phyloP scores from a whole-genome alignment of 2,888 invertebrate species.

The Synanthedon formicaeformis region DNA sequence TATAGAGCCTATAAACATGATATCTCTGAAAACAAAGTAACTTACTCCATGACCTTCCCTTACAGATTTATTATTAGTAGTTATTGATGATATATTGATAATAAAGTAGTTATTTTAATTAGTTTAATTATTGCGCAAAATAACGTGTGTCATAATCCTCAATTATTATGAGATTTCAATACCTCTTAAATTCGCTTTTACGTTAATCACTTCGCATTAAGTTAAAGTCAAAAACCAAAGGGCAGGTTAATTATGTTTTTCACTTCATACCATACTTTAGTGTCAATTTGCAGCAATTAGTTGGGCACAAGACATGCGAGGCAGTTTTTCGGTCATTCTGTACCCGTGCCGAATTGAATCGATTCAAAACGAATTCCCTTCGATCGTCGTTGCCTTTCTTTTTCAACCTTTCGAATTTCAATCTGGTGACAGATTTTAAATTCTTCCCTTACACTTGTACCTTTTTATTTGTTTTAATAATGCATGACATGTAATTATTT shows the following conservation, averaged over 20 bases:
- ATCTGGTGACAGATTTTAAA: slow-evolving; percentile 67
- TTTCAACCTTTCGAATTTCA: slow-evolving; percentile 56
- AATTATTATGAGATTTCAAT: neutral
- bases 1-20: too few species aligned
- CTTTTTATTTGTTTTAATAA: slow-evolving; percentile 54
- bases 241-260: slow-evolving; percentile 3
- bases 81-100: too few species aligned
- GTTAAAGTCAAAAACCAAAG: neutral
- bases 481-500: slow-evolving; percentile 63
- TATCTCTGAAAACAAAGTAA: too few species aligned
- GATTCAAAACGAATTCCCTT: slow-evolving; percentile 52
- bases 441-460: slow-evolving; percentile 66
- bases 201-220: neutral
- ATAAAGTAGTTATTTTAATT: too few species aligned
- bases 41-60: too few species aligned
- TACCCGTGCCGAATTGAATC: slow-evolving; percentile 45
- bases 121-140: too few species aligned
- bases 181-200: neutral
- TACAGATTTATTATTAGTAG: too few species aligned
- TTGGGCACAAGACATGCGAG: slow-evolving; percentile 15
- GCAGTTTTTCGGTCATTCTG: slow-evolving; percentile 27
- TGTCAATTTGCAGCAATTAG: slow-evolving; percentile 46
- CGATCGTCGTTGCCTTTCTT: slow-evolving; percentile 47
- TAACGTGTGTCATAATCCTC: too few species aligned
- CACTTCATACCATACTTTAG: slow-evolving; percentile 22